phyloP scores from a whole-genome alignment of 2,797 vertebrate species.

The Simalia tracyae region DNA sequence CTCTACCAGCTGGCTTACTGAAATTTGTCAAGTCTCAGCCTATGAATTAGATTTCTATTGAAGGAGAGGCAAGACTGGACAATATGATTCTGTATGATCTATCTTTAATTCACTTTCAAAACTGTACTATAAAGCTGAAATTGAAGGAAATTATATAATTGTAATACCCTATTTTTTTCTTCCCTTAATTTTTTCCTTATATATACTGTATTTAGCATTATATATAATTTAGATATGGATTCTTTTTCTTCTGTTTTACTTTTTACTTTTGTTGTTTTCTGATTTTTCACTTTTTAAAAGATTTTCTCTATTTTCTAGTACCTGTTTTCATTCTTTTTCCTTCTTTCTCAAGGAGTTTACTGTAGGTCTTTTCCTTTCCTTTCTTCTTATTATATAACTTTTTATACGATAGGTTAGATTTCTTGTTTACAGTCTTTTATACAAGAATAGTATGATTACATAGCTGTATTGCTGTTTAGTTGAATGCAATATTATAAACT shows the following conservation, averaged over 20 bases:
- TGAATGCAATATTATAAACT: not conserved
- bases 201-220: not conserved
- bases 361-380: not conserved
- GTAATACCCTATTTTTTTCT: not conserved
- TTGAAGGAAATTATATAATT: not conserved
- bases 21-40: not conserved
- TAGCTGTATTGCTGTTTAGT: not conserved
- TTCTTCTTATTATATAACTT: not conserved
- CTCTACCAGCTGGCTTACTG: not conserved
- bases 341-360: not conserved
- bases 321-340: not conserved
- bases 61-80: not conserved
- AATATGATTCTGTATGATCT: not conserved
- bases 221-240: not conserved
- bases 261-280: not conserved
- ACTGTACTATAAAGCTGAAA: not conserved
- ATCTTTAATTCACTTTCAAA: not conserved
- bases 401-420: not conserved
- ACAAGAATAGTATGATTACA: not conserved
- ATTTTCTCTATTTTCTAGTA: not conserved
- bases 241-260: not conserved
- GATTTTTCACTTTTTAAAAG: not conserved
- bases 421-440: not conserved
- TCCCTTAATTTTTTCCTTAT: not conserved
- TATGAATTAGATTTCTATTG: not conserved